Evolutionary conservation across 2,113 vertebrate species (phyloP).

Genomic region (Campylorhamphus procurvoides): DNA sequence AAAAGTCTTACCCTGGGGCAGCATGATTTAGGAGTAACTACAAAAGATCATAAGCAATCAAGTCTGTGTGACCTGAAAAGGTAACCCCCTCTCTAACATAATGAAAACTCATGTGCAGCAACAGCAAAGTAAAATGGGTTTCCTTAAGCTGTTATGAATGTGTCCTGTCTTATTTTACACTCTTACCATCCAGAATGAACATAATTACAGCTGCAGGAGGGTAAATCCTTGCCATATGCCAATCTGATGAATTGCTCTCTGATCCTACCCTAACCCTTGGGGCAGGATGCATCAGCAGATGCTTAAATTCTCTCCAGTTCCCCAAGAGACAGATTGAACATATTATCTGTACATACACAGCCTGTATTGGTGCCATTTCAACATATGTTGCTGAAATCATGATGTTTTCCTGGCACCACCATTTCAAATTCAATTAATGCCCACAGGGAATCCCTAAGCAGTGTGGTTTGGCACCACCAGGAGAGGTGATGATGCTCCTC

Average conservation of each 20-base stretch:
- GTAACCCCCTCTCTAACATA: background rate
- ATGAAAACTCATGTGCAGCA: background rate
- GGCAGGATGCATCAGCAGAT: background rate
- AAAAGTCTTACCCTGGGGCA: background rate
- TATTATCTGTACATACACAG: background rate
- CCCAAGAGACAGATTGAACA: background rate
- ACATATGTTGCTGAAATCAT: background rate
- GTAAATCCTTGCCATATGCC: background rate
- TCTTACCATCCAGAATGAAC: background rate
- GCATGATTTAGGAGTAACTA: background rate
- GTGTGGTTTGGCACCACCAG: background rate
- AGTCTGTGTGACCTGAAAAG: background rate
- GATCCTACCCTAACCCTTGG: background rate
- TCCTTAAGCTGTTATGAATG: background rate
- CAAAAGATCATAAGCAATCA: background rate
- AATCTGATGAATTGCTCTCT: background rate
- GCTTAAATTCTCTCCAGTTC: background rate
- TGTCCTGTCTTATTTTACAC: background rate
- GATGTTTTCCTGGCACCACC: background rate
- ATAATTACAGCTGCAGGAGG: background rate
- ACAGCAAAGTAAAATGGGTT: background rate
- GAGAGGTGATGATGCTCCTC: background rate
- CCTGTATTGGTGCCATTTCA: background rate
- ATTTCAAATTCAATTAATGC: background rate
- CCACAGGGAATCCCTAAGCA: background rate